phyloP scores from a whole-genome alignment of 2,888 invertebrate genomes.

The Cataglyphis altisquamis region DNA sequence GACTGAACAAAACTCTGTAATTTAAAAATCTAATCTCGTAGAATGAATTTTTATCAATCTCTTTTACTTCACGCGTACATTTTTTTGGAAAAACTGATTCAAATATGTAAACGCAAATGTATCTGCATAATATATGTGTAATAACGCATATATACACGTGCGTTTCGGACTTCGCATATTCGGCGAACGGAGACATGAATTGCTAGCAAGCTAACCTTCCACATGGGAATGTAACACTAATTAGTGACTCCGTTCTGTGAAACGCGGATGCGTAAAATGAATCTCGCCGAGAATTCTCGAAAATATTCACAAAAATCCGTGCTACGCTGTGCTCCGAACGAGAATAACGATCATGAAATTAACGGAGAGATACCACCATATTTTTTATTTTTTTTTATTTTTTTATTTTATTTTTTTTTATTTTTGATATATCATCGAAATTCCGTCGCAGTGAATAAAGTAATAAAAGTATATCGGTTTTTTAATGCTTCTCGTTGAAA shows the following conservation, averaged over 20 bases:
- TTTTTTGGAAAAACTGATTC: not conserved
- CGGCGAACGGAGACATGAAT: constrained; percentile 11
- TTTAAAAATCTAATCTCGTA: not conserved
- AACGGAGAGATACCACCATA: constrained; percentile 48
- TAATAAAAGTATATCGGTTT: constrained; percentile 3
- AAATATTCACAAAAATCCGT: constrained; percentile 68
- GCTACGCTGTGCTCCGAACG: constrained; percentile 38
- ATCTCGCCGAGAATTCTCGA: constrained; percentile 64
- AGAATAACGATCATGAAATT: constrained; percentile 77
- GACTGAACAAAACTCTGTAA: not conserved
- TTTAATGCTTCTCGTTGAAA: not conserved
- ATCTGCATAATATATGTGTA: constrained; percentile 11
- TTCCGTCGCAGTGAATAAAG: not conserved
- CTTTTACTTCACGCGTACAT: not conserved
- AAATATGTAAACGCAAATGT: not conserved
- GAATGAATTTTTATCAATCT: not conserved
- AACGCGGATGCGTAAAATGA: constrained; percentile 58
- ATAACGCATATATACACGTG: not conserved
- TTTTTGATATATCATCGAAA: constrained; percentile 20
- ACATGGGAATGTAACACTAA: constrained; percentile 64
- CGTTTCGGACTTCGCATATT: constrained; percentile 15
- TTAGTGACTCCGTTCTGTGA: constrained; percentile 57
- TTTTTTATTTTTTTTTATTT: constrained; percentile 19
- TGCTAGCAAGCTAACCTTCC: constrained; percentile 30
- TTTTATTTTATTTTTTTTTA: constrained; percentile 1